Evolutionary conservation across 2,113 vertebrate species (phyloP), one percentile per base, ranked within the genome.

Genomic region (Varanus salvator): DNA sequence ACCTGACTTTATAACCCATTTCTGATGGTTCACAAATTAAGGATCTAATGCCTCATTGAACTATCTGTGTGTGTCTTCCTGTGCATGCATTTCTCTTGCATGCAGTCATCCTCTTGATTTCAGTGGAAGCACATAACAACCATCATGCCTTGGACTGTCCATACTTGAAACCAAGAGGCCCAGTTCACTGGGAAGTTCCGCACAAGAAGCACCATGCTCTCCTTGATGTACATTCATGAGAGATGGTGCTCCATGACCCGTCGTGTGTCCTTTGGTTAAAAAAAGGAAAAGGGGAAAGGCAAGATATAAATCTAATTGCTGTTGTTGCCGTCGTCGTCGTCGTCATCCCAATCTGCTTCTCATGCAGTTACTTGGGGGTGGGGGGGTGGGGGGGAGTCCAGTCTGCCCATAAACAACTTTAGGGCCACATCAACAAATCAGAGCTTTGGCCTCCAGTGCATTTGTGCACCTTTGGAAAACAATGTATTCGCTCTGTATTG

Each of bases 371-470:
- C 52, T 75, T 34, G 21, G 12, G 72, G n/a, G 21, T 34, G 21
- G 12, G 72, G n/a, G 21, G 12, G 14, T n/a, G 52, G 15, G 17
- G 3, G 2, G 1, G 60, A 19, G 8, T 64, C 71, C n/a, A 48
- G 68, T 21, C 48, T 31, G 14, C 66, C 31, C 1, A 9, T 50
- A 31, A 71, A 6, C 14, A 0, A 14, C 44, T 60, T 29, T 31
- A 66, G 11, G 66, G 23, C 0, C 66, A 14, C 38, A 21, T 5
- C 21, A 68, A 19, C 81, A 76, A 89, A 69, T 23, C 84, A 52
- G 72, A 60, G 77, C n/a, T 4, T 84, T 90, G 75, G 91, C 27
- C 14, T 83, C 84, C 34, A 89, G 17, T 31, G 84, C 29, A 11
- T 88, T 48, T 52, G 87, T 27, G 34, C 1, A 1, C 25, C 8